These are phyloP conservation scores for Aethes cnicana DNA, from an alignment of 2,888 invertebrate genomes.

Conservation along the genomic window DNA sequence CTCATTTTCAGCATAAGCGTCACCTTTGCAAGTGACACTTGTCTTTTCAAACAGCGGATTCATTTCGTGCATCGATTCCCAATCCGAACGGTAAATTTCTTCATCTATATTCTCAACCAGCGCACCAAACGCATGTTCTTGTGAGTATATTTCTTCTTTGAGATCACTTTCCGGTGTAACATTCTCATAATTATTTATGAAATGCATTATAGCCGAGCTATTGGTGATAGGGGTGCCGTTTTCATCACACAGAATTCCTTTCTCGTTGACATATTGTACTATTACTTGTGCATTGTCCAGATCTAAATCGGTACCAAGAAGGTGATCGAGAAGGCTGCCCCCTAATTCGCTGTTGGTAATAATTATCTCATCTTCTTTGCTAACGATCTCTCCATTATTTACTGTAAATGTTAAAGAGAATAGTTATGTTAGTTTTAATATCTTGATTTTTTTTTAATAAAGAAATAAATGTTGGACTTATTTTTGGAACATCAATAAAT, in stretches of 20 bases:
- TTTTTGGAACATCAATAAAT: too few relatives aligned
- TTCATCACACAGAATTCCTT: constrained; percentile 17
- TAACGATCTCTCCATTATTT: too few relatives aligned
- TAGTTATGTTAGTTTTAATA: too few relatives aligned
- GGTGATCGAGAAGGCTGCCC: neutral
- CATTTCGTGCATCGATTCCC: neutral
- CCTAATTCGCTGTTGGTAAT: neutral
- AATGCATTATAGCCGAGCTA: constrained; percentile 19
- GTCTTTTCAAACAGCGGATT: neutral
- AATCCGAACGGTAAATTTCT: neutral
- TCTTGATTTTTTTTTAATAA: too few relatives aligned
- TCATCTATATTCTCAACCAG: constrained; percentile 1
- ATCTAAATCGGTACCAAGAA: neutral
- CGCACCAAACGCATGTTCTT: neutral
- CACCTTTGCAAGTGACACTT: neutral
- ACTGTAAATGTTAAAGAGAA: too few relatives aligned
- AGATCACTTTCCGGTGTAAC: neutral
- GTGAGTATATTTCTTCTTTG: neutral
- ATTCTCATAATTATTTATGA: constrained; percentile 13
- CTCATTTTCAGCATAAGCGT: neutral
- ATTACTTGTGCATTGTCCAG: constrained; percentile 3
- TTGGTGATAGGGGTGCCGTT: constrained; percentile 12
- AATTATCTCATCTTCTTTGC: neutral
- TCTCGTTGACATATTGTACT: constrained; percentile 16
- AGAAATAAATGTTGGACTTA: too few relatives aligned